phyloP scores from a whole-genome alignment of 2,888 invertebrate genomes.

The Tipula helvola region DNA sequence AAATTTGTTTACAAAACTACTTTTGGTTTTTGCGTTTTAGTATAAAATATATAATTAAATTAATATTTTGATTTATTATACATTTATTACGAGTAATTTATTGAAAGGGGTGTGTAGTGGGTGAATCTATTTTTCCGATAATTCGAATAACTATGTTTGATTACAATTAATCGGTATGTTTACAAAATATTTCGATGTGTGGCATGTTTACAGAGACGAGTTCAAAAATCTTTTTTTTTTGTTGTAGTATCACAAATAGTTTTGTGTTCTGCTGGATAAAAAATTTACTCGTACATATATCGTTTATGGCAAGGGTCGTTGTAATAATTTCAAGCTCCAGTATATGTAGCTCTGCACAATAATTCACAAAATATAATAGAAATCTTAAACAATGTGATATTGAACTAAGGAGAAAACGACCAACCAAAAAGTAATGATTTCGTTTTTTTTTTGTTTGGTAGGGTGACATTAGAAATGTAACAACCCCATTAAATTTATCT shows the following conservation, averaged over 20 bases:
- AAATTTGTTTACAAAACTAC: background rate
- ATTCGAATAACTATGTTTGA: background rate
- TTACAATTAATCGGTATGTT: background rate
- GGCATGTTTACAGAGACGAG: background rate
- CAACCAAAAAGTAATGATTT: background rate
- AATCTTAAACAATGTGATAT: background rate
- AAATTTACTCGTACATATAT: background rate
- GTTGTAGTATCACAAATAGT: background rate
- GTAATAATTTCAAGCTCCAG: background rate
- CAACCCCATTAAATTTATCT: slow-evolving; percentile 4
- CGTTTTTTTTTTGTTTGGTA: background rate
- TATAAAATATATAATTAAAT: background rate
- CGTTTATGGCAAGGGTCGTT: background rate
- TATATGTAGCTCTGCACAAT: background rate
- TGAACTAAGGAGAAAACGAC: background rate
- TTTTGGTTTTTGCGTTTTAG: background rate
- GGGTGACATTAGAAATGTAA: background rate
- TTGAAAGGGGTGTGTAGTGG: background rate
- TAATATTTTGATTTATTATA: background rate
- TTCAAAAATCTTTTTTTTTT: background rate
- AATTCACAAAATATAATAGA: background rate
- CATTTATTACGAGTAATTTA: background rate
- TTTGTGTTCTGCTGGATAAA: background rate
- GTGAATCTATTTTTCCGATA: background rate
- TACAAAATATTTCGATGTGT: background rate